Base-by-base conservation (phyloP, 1,140 invertebrate genomes). In the Zaprionus ornatus region DNA sequence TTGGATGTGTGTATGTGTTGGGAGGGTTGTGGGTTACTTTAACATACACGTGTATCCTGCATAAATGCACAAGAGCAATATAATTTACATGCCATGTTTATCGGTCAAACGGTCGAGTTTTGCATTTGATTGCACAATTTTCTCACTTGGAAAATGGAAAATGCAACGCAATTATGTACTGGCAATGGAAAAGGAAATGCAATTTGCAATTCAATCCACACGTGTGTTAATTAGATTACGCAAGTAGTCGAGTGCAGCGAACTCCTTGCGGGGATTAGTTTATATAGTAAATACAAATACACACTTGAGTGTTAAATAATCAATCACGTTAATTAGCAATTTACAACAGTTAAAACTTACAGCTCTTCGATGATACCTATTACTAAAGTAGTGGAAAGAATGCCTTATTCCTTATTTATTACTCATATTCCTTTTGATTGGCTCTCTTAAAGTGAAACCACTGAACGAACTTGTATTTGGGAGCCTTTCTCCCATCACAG, bases 331-430 rank as follows among this genome's bases (percentile, higher is more conserved):
- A 40, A 72, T 79, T 75, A 82, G 42, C 79, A 77, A 74, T 70
- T 69, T 75, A 80, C 69, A 87, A 74, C 70, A 83, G 52, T 78
- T 80, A 87, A 87, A 88, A 87, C 80, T 83, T 88, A 87, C 80
- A 87, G 74, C 80, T 75, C 74, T 74, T 80, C 67, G 80, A 78
- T 87, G 83, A 63, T 80, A 10, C 19, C 4, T 50, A 63, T 69
- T 19, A 42, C 37, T 52, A 77, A 23, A 56, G 19, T 10, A 45
- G 7, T n/a, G 40, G n/a, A 45, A 17, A 17, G n/a, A 69, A 57
- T 45, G 27, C 35, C 4, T 35, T 35, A 50, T 50, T 19, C 45
- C 45, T 23, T 50, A 5, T 1, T 23, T 4, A 23, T 23, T 23
- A 13, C 17, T 50, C 45, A 23, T 21, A 21, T 42, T 15, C 40